These are phyloP conservation scores for Formica exsecta DNA, from an alignment of 1,140 invertebrate species.

Conservation along the genomic window DNA sequence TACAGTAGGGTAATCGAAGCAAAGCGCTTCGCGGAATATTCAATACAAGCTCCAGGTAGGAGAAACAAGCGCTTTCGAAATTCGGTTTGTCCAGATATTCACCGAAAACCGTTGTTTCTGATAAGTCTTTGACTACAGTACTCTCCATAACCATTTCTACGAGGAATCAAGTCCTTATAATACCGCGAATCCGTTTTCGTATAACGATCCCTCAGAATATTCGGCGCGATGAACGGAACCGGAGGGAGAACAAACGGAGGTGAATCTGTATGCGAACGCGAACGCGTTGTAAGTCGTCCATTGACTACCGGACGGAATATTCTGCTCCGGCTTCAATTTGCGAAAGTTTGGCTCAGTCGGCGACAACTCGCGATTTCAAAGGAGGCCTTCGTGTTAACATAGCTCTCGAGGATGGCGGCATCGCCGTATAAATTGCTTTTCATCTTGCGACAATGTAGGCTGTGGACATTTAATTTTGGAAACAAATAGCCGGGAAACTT, in stretches of 20 bases:
- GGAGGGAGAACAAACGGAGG: not conserved
- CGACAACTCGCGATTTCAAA: slow-evolving; percentile 64
- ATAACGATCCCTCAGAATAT: slow-evolving; percentile 63
- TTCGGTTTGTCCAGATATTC: slow-evolving; percentile 26
- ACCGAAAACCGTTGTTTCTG: slow-evolving; percentile 31
- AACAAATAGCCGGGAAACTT: slow-evolving; percentile 51
- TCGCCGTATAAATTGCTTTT: slow-evolving; percentile 54
- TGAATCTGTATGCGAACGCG: slow-evolving; percentile 42
- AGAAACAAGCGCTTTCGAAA: slow-evolving; percentile 27
- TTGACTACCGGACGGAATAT: slow-evolving; percentile 67
- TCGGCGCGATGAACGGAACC: slow-evolving; percentile 49
- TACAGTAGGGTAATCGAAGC: not conserved
- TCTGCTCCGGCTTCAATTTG: slow-evolving; percentile 69
- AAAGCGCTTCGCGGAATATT: not conserved
- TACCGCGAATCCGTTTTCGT: slow-evolving; percentile 51
- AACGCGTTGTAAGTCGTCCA: slow-evolving; percentile 63
- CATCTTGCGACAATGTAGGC: slow-evolving; percentile 51
- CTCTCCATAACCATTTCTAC: slow-evolving; percentile 46
- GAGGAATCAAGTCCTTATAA: slow-evolving; percentile 45
- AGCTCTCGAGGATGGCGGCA: slow-evolving; percentile 35
- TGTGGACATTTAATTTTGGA: slow-evolving; percentile 61
- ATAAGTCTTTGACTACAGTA: slow-evolving; percentile 36
- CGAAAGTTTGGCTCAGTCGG: slow-evolving; percentile 67
- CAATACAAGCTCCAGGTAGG: not conserved
- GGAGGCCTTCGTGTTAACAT: slow-evolving; percentile 61